phyloP scores from a whole-genome alignment of 2,888 invertebrate species.

The Caenorhabditis sp. region DNA sequence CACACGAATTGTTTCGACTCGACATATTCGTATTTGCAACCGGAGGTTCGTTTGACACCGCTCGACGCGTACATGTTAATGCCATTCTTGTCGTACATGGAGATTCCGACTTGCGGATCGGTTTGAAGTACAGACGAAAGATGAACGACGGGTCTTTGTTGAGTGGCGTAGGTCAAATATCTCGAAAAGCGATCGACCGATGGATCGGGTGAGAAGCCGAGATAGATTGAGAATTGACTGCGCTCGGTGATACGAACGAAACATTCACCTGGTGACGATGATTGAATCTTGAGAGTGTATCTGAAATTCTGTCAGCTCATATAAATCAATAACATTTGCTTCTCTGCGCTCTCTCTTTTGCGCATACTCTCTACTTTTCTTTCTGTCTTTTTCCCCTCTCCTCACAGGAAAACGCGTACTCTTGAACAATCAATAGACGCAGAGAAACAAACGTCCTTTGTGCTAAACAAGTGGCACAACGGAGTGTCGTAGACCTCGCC shows the following conservation, averaged over 20 bases:
- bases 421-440: too few species aligned
- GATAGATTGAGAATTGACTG: constrained; percentile 34
- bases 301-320: too few species aligned
- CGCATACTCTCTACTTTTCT: too few species aligned
- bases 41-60: constrained; percentile 22
- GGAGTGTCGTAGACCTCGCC: too few species aligned
- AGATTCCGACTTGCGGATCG: constrained; percentile 19
- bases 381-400: too few species aligned
- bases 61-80: background rate
- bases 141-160: constrained; percentile 32
- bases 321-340: too few species aligned
- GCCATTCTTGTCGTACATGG: constrained; percentile 16
- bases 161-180: constrained; percentile 33
- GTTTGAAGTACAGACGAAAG: constrained; percentile 28
- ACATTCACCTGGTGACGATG: constrained; percentile 3
- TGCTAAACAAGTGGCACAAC: too few species aligned
- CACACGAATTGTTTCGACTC: constrained; percentile 13
- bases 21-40: constrained; percentile 39
- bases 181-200: constrained; percentile 27
- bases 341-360: background rate
- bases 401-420: too few species aligned
- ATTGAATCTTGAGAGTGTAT: background rate
- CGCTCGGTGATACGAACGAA: constrained; percentile 30
- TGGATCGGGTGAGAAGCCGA: constrained; percentile 49
- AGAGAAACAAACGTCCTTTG: too few species aligned